phyloP scores from a whole-genome alignment of 2,797 vertebrate genomes.

The Labeo calbasu region DNA sequence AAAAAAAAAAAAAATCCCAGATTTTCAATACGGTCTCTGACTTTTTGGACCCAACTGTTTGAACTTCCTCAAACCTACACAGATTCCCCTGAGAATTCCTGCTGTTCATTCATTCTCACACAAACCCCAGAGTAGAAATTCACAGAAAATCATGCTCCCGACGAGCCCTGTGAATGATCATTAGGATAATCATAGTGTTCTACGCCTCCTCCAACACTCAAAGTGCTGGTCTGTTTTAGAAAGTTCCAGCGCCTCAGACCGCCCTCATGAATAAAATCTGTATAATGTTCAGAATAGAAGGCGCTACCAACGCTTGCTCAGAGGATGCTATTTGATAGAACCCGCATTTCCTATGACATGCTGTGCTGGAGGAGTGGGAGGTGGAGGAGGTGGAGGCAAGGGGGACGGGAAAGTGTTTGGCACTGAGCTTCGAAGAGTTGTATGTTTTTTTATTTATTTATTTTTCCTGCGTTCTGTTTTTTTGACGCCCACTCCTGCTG shows the following conservation, averaged over 20 bases:
- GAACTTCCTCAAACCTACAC: constrained; percentile 26
- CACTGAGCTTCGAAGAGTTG: constrained; percentile 49
- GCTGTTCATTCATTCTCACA: constrained; percentile 31
- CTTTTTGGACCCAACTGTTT: constrained; percentile 12
- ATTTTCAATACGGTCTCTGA: neutral
- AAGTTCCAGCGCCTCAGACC: constrained; percentile 48
- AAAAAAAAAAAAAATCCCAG: neutral
- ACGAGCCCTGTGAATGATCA: constrained; percentile 41
- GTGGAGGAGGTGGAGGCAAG: constrained; percentile 50
- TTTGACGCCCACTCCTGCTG: constrained; percentile 50
- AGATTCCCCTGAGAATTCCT: constrained; percentile 5
- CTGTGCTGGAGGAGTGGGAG: constrained; percentile 51
- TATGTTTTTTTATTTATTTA: constrained; percentile 29
- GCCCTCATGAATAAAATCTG: constrained; percentile 59
- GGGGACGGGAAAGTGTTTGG: constrained; percentile 39
- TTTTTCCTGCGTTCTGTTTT: constrained; percentile 22
- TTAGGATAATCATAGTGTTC: constrained; percentile 57
- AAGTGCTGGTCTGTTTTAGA: constrained; percentile 51
- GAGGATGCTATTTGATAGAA: constrained; percentile 57
- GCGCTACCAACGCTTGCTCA: constrained; percentile 47
- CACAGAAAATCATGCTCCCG: neutral
- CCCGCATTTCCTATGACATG: constrained; percentile 54
- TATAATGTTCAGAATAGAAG: constrained; percentile 51
- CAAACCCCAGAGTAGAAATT: constrained; percentile 17
- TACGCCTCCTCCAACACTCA: constrained; percentile 49